Evolutionary conservation across 2,888 invertebrate genomes (phyloP), one percentile per base, ranked within the genome.

Genomic region (Macrosoma leucophasiata): DNA sequence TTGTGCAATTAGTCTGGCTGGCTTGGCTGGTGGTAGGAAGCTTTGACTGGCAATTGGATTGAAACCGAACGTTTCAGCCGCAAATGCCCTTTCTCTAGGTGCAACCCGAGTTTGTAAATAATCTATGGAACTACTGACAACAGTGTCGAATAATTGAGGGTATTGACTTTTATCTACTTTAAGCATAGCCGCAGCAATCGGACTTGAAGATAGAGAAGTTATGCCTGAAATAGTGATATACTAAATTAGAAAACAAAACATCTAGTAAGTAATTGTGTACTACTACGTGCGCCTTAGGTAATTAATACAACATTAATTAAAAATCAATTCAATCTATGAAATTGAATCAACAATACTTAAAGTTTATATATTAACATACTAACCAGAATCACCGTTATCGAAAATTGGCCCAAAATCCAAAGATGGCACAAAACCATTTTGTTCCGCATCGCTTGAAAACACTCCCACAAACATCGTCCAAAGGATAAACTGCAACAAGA

Each of bases 361-460:
- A n/a, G n/a, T n/a, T n/a, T n/a, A n/a, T n/a, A n/a, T n/a, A n/a
- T n/a, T n/a, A n/a, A n/a, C n/a, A 21, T 33, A 43, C 52, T 49
- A 43, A 84, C 84, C 79, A 38, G 67, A 67, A 48, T 70, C 65
- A 39, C 69, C 73, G 30, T 77, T 64, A 30, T 74, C 65, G 44
- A 87, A 86, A 52, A 88, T 72, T n/a, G 84, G 69, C 6, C 77
- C 73, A 54, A 87, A 88, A 62, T 88, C 87, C 55, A 86, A 65
- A 8, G 87, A 84, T 41, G 81, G 73, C 13, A 86, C 84, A 51
- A 84, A 86, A 47, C 82, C 86, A 46, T 65, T 63, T 41, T 71
- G 63, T 25, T 60, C 52, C 46, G 69, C 70, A 48, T 72, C 70
- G 46, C 51, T 61, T 39, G 66, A 55, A 46, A 67, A 49, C 46